phyloP scores from a whole-genome alignment of 2,797 vertebrate species.

The Coracias cyanogaster region DNA sequence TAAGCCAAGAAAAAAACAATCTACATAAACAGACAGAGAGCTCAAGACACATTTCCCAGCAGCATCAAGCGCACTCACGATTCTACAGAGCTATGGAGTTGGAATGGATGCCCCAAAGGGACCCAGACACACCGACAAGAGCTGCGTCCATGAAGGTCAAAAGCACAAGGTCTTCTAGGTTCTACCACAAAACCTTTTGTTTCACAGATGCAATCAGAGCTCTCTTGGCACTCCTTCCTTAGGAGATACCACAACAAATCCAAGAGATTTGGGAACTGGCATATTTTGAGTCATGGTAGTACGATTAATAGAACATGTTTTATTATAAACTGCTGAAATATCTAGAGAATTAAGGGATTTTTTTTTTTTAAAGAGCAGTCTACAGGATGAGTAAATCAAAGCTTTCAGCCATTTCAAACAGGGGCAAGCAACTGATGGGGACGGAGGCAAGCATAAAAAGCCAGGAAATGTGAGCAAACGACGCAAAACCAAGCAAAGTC shows the following conservation, averaged over 20 bases:
- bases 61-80: accelerated
- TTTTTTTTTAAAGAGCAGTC: not conserved
- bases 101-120: not conserved
- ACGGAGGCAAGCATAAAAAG: not conserved
- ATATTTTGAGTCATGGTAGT: not conserved
- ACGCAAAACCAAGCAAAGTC: not conserved
- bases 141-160: not conserved
- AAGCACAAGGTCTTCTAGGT: not conserved
- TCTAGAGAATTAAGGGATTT: not conserved
- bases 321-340: not conserved
- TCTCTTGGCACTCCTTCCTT: not conserved
- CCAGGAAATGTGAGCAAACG: not conserved
- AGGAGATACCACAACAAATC: not conserved
- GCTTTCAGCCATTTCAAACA: not conserved
- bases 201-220: not conserved
- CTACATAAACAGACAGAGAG: not conserved
- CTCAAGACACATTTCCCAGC: not conserved
- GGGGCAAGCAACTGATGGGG: not conserved
- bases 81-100: not conserved
- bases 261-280: not conserved
- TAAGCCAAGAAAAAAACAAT: not conserved
- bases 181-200: not conserved
- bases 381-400: not conserved
- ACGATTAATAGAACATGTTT: not conserved
- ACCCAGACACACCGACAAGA: accelerated